Evolutionary conservation across 2,888 invertebrate species (phyloP), one percentile per base, ranked within the genome.

Genomic region (Entomobrya multifasciata): DNA sequence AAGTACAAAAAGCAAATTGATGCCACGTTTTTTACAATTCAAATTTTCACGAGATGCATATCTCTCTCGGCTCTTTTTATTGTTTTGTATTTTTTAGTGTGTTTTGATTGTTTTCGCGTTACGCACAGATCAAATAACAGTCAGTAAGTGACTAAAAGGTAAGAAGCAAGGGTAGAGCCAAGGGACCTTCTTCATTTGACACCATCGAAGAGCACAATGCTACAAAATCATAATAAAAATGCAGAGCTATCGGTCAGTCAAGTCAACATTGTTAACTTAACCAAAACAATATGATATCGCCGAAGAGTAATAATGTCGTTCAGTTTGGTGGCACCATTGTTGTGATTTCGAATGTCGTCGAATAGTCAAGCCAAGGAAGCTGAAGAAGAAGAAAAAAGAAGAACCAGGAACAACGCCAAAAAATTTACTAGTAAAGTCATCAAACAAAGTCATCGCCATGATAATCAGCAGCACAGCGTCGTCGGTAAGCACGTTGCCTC

Each of bases 331-430:
- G 36, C 8, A 36, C 5, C 41, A 36, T 41, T 65, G 65, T 65
- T 72, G 49, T 70, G 47, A 47, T 47, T 47, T 6, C 10, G 44
- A 77, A 41, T 77, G 77, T 57, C 60, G 57, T 77, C 41, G 30
- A 30, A 13, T 4, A 13, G 30, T 11, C 1, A 44, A 44, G 44
- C 5, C 17, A 8, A 47, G 44, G 70, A 41, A 44, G 70, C 70
- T 15, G 72, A 30, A 13, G n/a, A n/a, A n/a, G n/a, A n/a, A n/a
- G n/a, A n/a, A 44, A 76, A 44, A 36, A 44, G 52, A 44, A 60
- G 55, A 57, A 36, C 57, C 77, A 77, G 77, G 77, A 77, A 77
- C 60, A 44, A 55, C 77, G 77, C 77, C 77, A 77, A 77, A 60
- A 77, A 77, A 52, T 30, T 74, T 11, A n/a, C 4, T 6, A 74